Evolutionary conservation across 2,113 vertebrate genomes (phyloP), one percentile per base, ranked within the genome.

Genomic region (Emydura subglobosa): DNA sequence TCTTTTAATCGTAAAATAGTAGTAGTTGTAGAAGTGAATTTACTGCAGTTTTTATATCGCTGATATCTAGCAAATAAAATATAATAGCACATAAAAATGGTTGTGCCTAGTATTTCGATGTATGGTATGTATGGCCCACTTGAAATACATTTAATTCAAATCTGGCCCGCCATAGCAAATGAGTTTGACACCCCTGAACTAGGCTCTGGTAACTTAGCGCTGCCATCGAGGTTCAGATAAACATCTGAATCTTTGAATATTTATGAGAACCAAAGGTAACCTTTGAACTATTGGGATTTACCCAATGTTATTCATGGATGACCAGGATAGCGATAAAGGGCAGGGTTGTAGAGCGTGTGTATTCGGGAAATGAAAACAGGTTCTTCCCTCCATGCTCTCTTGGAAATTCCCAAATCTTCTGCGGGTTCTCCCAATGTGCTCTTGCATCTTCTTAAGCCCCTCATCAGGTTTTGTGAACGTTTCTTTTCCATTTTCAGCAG

Each of bases 401-500:
- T 34, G 51, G 6, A 29, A 31, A 17, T 47, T 47, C 42, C 5
- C 25, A 22, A 49, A 83, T 14, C 55, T 49, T 72, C 16, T 72
- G 31, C 49, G 5, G 42, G 25, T 39, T 76, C 47, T 50, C 24
- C 7, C 10, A 10, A 27, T 10, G 6, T 49, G 27, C 3, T 4
- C 21, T 90, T 19, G 27, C 21, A 76, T 87, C 76, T 57, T 6
- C 47, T 59, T 42, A 21, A 2, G 3, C 3, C 54, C 85, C 55
- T 25, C 2, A 54, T 24, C 0, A 21, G 17, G 6, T 34, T 82
- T 96, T 88, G 42, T 91, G 59, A 49, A 7, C 39, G 2, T 2
- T 11, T 78, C 95, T 24, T 91, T 25, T 87, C 24, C 19, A 55
- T 76, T 98, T 97, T 87, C 76, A 98, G 98, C 44, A 85, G 94